A percentile compares a stretch with the other conserved stretches of the same genome.
Conservation (phyloP, 2,797 vertebrate species). For the Arrhamphus sclerolepis region DNA sequence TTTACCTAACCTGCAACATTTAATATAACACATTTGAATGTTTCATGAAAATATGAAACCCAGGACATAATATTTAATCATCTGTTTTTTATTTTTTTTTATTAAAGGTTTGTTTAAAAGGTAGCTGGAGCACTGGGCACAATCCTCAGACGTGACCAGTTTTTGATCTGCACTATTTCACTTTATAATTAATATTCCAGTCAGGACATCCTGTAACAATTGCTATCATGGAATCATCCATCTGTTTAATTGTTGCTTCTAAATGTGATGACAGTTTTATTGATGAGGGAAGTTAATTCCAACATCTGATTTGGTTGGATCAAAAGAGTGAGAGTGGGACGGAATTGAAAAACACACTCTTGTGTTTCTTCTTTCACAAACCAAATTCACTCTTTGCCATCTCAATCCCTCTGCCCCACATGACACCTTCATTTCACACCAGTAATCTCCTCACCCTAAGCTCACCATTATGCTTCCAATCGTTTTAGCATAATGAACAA, state of each 20-base stretch:
- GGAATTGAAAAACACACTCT: conserved; percentile 49
- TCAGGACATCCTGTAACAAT: conserved; percentile 63
- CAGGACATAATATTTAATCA: no score
- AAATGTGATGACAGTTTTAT: conserved; percentile 74
- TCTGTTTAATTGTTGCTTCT: conserved; percentile 76
- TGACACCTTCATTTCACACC: conserved; percentile 53
- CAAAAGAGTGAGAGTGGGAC: conserved; percentile 40
- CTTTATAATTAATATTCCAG: conserved; percentile 70
- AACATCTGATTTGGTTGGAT: conserved; percentile 69
- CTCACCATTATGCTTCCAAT: conserved; percentile 68
- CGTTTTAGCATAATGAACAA: conserved; percentile 71
- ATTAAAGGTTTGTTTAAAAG: no score
- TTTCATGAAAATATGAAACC: no score
- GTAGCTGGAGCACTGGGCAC: not conserved
- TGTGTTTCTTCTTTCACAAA: conserved; percentile 55
- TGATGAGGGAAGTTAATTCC: conserved; percentile 73
- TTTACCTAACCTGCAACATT: conserved; percentile 22
- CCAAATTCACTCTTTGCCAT: conserved; percentile 15
- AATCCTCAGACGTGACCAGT: conserved; percentile 12
- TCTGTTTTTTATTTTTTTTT: no score
- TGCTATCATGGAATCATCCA: conserved; percentile 73
- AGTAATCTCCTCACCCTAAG: conserved; percentile 70
- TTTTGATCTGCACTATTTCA: conserved; percentile 43
- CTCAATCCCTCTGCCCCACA: conserved; percentile 15
- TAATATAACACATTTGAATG: conserved; percentile 1